Conservation (phyloP, 2,888 invertebrate species). For the Tubulanus polymorphus region DNA sequence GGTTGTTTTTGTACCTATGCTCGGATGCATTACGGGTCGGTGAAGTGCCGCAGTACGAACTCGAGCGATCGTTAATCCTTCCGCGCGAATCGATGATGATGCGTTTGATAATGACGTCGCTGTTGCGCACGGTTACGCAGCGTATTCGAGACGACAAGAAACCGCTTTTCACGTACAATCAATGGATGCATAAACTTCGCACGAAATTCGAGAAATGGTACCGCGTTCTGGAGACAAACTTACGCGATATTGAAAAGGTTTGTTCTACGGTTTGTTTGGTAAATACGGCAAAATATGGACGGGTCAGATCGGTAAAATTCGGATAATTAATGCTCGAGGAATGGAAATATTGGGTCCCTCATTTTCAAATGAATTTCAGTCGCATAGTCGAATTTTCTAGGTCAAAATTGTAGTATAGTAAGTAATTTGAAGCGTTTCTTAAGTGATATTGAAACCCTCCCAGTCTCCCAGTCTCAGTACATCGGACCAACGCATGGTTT, state of each 20-base stretch:
- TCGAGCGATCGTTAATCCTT: constrained; percentile 61
- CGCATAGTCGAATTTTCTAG: no score
- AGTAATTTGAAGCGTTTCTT: no score
- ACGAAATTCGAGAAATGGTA: constrained; percentile 58
- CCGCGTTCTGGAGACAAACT: constrained; percentile 54
- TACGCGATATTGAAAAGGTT: constrained; percentile 45
- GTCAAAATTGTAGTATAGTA: no score
- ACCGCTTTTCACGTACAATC: constrained; percentile 60
- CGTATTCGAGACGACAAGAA: constrained; percentile 53
- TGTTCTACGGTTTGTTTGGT: no score
- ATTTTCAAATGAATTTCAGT: no score
- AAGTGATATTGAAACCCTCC: no score
- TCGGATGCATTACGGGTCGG: constrained; percentile 57
- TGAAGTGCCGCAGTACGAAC: constrained; percentile 60
- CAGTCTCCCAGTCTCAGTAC: no score
- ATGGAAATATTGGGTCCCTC: no score
- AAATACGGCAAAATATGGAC: no score
- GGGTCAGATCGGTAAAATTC: no score
- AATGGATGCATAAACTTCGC: constrained; percentile 59
- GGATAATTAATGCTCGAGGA: no score
- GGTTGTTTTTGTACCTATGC: constrained; percentile 59
- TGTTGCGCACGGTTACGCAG: constrained; percentile 56
- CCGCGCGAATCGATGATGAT: constrained; percentile 59
- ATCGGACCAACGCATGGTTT: no score
- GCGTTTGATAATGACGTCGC: constrained; percentile 59